Conservation (phyloP, 2,797 vertebrate species). For the Octomys mimax region DNA sequence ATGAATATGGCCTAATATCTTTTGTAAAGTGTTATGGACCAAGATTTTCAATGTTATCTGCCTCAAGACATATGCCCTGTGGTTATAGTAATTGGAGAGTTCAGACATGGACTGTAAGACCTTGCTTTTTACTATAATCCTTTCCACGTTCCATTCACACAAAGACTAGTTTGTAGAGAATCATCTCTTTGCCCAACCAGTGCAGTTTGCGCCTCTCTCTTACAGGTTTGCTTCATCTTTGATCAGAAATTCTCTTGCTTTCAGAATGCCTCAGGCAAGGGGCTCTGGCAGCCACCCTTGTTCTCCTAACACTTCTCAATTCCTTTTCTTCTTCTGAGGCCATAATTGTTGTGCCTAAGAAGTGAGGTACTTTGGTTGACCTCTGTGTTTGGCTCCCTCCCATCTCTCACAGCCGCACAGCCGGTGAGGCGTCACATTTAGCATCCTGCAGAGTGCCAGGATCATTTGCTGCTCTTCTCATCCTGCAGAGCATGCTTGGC, state of each 20-base stretch:
- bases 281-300: conserved; percentile 43
- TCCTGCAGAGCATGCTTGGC: background rate
- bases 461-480: conserved; percentile 19
- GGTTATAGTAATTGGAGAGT: conserved; percentile 27
- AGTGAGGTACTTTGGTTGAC: conserved; percentile 37
- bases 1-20: background rate
- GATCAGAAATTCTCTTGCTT: conserved; percentile 57
- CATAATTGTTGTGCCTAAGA: background rate
- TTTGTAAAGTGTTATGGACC: background rate
- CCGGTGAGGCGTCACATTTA: background rate
- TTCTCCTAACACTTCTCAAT: conserved; percentile 51
- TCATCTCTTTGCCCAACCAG: conserved; percentile 24
- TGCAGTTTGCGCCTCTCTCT: background rate
- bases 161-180: conserved; percentile 56
- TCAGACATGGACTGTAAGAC: background rate
- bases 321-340: conserved; percentile 54
- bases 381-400: background rate
- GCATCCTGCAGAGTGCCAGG: background rate
- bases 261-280: conserved; percentile 50
- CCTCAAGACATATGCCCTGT: conserved; percentile 12
- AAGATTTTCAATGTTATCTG: conserved; percentile 30
- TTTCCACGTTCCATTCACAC: conserved; percentile 48
- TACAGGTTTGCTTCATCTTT: conserved; percentile 46
- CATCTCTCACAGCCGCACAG: conserved; percentile 21
- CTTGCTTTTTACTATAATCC: conserved; percentile 52